A percentile compares a stretch with the other conserved stretches of the same genome.
phyloP scores from a whole-genome alignment of 2,888 invertebrate species.

The Orthosia gothica region DNA sequence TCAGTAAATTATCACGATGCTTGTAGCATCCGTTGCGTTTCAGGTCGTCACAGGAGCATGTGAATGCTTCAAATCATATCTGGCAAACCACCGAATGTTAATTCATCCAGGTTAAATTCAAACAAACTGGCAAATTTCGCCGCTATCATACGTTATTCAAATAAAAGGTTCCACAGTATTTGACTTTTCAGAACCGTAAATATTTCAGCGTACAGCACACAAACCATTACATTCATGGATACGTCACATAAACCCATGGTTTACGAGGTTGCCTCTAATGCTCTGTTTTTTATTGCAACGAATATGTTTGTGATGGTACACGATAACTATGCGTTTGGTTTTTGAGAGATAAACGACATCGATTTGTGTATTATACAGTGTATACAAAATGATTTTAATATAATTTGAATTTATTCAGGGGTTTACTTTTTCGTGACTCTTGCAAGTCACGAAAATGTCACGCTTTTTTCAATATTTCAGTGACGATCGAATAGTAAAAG shows the following conservation, averaged over 20 bases:
- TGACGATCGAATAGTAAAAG: too few species aligned
- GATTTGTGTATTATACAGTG: not conserved
- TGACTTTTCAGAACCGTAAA: conserved; percentile 44
- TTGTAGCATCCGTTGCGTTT: too few species aligned
- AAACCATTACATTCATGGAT: conserved; percentile 64
- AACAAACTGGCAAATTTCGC: not conserved
- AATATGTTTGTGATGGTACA: conserved; percentile 18
- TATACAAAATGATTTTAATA: too few species aligned
- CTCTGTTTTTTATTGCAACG: conserved; percentile 42
- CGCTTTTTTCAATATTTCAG: too few species aligned
- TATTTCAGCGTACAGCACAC: conserved; percentile 57
- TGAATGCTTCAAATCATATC: too few species aligned
- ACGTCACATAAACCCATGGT: conserved; percentile 67
- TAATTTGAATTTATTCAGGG: too few species aligned
- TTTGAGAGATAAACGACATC: not conserved
- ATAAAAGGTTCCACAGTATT: conserved; percentile 10
- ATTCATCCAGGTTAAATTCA: not conserved
- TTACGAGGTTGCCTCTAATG: conserved; percentile 55
- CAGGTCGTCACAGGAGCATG: too few species aligned
- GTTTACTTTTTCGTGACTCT: too few species aligned
- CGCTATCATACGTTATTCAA: conserved; percentile 1
- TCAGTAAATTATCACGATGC: too few species aligned
- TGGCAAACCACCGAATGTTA: not conserved
- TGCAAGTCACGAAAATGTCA: too few species aligned
- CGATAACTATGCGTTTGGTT: conserved; percentile 6